Evolutionary conservation across 2,113 vertebrate species (phyloP).

Genomic region (Delphinus delphis): DNA sequence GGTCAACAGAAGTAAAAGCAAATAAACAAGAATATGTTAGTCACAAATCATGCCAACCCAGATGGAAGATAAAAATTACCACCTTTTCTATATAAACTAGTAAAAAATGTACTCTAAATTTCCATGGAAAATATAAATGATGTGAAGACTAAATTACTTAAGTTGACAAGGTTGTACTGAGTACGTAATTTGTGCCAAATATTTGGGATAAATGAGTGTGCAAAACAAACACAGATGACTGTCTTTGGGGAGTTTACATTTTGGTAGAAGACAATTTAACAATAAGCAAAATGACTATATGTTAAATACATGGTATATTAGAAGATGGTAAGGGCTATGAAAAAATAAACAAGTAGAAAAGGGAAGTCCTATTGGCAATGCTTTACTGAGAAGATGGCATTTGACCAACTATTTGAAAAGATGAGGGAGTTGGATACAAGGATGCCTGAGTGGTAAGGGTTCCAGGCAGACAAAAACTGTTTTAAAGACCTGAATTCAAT

Average conservation of each 20-base stretch:
- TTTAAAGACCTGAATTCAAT: neutral
- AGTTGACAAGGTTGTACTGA: neutral
- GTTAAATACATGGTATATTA: neutral
- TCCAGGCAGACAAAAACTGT: neutral
- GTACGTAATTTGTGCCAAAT: neutral
- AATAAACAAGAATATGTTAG: neutral
- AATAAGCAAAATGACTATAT: neutral
- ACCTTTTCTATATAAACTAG: neutral
- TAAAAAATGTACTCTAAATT: neutral
- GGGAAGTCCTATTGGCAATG: accelerated
- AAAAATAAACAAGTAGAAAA: neutral
- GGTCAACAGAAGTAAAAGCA: neutral
- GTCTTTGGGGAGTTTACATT: neutral
- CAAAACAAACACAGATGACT: neutral
- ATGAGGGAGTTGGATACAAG: neutral
- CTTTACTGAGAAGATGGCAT: neutral
- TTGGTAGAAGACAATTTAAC: neutral
- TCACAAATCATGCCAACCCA: neutral
- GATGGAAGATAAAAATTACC: neutral
- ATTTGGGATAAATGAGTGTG: neutral
- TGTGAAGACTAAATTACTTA: neutral
- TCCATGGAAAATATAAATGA: neutral
- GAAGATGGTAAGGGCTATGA: neutral
- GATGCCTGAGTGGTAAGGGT: neutral
- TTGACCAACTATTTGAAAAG: neutral